Evolutionary conservation across 2,888 invertebrate species (phyloP), one percentile per base, ranked within the genome.

Genomic region (Caenorhabditis sp.): DNA sequence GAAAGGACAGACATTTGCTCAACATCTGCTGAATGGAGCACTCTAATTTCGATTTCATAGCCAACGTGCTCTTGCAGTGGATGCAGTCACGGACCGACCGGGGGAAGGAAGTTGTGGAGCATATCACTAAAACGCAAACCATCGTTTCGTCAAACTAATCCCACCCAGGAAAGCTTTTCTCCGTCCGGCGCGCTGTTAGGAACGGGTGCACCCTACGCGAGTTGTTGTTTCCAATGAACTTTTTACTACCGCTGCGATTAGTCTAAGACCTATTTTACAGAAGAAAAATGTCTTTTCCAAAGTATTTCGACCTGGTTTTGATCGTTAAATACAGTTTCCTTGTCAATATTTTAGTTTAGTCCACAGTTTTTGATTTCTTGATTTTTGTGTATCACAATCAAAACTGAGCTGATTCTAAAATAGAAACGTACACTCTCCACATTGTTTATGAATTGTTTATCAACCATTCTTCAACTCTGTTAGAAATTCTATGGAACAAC

Each of bases 141-240:
- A 67, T 76, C 76, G 76, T 47, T 76, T 76, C 67, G 61, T 67
- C 76, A 76, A 76, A 76, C 67, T 76, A 76, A 76, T 76, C 76
- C 76, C 53, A 58, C 47, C 40, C 47, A 37, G 51, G 76, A 67
- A 76, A 76, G 67, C 40, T 67, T 44, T 51, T 51, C 32, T 15
- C 37, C 37, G 47, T 67, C 37, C 55, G 60, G 53, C 50, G 51
- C 37, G 50, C 22, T 22, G 44, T 60, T 20, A 37, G 24, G 76
- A 76, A 76, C 76, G 76, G 40, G 61, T 67, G 76, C 58, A 76
- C 76, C 76, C 76, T 60, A 56, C 56, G n/a, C 20, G 40, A 50
- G 67, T 24, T 76, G 76, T 67, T 74, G 58, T 53, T 58, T 67
- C 65, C 26, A 40, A 60, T 76, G 76, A 60, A 76, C 76, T 76